Evolutionary conservation across 2,113 vertebrate genomes (phyloP).

Genomic region (Thinocorus orbignyianus): DNA sequence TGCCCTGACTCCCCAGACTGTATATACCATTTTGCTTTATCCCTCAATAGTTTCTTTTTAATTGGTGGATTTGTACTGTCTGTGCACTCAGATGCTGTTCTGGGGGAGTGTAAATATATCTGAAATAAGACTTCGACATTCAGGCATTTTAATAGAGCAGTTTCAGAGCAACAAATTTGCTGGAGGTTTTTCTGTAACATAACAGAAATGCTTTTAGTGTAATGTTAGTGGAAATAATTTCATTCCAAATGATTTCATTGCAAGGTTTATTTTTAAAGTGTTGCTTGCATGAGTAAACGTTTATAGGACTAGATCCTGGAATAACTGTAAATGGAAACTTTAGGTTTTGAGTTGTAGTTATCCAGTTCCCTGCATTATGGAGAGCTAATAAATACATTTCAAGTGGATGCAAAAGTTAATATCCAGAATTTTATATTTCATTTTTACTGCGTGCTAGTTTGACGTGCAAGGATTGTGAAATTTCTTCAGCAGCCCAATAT

Average conservation of each 20-base stretch:
- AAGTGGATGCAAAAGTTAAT: background rate
- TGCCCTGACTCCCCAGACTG: rapidly evolving
- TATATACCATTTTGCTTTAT: background rate
- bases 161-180: conserved; percentile 1
- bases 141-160: background rate
- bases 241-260: conserved; percentile 11
- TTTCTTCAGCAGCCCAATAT: background rate
- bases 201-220: conserved; percentile 23
- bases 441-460: background rate
- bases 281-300: background rate
- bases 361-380: background rate
- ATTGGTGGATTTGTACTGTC: background rate
- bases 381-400: background rate
- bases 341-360: background rate
- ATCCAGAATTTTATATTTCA: background rate
- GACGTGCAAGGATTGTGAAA: background rate
- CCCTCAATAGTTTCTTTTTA: background rate
- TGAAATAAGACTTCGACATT: background rate
- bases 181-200: background rate
- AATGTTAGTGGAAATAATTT: conserved; percentile 44
- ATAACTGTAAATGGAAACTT: background rate
- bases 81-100: background rate
- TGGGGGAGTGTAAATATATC: background rate
- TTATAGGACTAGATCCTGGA: background rate
- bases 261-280: conserved; percentile 25